Evolutionary conservation across 2,113 vertebrate species (phyloP).

Genomic region (Campylomormyrus numenius): DNA sequence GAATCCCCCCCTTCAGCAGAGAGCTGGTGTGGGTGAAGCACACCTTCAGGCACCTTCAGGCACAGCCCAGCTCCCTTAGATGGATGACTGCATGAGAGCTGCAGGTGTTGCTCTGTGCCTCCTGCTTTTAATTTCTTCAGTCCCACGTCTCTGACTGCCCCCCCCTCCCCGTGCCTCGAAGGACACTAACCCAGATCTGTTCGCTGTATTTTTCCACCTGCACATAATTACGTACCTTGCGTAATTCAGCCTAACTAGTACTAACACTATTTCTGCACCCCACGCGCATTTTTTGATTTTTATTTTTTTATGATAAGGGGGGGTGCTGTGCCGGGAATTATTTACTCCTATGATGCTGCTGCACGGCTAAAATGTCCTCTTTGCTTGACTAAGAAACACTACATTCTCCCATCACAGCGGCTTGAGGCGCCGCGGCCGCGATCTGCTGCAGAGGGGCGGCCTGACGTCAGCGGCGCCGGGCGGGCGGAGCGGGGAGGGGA

Average conservation of each 20-base stretch:
- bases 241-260: neutral
- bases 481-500: neutral
- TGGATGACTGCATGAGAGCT: neutral
- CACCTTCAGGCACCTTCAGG: neutral
- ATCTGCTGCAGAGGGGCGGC: slow-evolving; percentile 16
- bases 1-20: neutral
- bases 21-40: neutral
- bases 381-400: neutral
- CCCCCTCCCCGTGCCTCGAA: neutral
- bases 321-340: neutral
- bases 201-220: neutral
- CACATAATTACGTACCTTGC: neutral
- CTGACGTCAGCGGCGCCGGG: slow-evolving; percentile 17
- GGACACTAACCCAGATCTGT: neutral
- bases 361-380: neutral
- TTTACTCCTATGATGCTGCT: neutral
- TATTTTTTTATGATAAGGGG: neutral
- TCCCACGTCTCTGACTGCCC: neutral
- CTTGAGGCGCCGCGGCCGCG: neutral
- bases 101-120: neutral
- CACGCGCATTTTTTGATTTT: neutral
- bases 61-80: neutral
- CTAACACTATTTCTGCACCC: neutral
- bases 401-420: neutral
- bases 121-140: neutral